Evolutionary conservation across 2,888 invertebrate species (phyloP), one percentile per base, ranked within the genome.

Genomic region (Dastarcus helophoroides): DNA sequence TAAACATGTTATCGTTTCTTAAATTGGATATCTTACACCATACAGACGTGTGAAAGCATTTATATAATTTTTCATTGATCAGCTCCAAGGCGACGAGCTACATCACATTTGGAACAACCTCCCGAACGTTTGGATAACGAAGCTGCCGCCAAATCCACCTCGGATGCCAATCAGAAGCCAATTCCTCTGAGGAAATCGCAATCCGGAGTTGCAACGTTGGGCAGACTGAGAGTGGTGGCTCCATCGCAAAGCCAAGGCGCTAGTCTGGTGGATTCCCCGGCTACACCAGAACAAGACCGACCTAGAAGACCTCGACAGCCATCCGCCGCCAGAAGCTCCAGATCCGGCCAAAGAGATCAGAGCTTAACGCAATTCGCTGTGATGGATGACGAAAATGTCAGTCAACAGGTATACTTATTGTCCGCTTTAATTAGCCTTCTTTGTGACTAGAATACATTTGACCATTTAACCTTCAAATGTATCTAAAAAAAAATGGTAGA

Each of bases 381-480:
- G 37, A 89, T 89, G 57, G 91, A 91, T 53, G 91, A 91, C 53
- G 90, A 90, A 43, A 90, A 90, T 51, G 82, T 89, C 0, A 90
- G 89, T 3, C 89, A 89, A 54, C 89, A 89, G 68, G 58, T 58
- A 34, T n/a, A n/a, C n/a, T n/a, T n/a, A n/a, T n/a, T n/a, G n/a
- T n/a, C n/a, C n/a, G n/a, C n/a, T n/a, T n/a, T n/a, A n/a, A n/a
- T n/a, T n/a, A n/a, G n/a, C n/a, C n/a, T n/a, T n/a, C n/a, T n/a
- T n/a, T n/a, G n/a, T n/a, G n/a, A n/a, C n/a, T n/a, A n/a, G n/a
- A n/a, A n/a, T n/a, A n/a, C n/a, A n/a, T n/a, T n/a, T n/a, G n/a
- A n/a, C n/a, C n/a, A n/a, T n/a, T n/a, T n/a, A n/a, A n/a, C n/a
- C n/a, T n/a, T n/a, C n/a, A n/a, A n/a, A n/a, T n/a, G n/a, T n/a